phyloP scores from a whole-genome alignment of 1,140 invertebrate species.

The Drosophila bipectinata region DNA sequence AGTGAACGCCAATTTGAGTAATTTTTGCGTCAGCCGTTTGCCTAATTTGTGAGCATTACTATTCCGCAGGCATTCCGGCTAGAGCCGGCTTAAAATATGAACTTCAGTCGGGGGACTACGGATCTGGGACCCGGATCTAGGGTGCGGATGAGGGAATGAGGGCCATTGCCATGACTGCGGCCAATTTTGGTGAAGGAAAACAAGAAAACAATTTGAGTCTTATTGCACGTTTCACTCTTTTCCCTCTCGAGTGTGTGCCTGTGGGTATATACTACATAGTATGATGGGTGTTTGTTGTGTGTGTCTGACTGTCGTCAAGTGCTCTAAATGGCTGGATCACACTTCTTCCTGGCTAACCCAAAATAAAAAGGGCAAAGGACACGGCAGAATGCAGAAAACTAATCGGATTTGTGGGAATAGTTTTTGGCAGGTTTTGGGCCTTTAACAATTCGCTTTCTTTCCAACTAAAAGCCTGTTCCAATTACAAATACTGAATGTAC shows the following conservation, averaged over 20 bases:
- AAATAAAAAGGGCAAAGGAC: conserved; percentile 24
- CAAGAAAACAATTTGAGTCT: conserved; percentile 51
- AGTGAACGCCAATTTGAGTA: conserved; percentile 41
- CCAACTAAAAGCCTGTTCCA: not conserved
- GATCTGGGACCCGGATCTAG: not conserved
- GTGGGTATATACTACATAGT: not conserved
- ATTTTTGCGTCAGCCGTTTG: conserved; percentile 35
- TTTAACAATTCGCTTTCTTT: not conserved
- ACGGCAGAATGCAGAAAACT: conserved; percentile 39
- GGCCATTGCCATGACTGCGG: conserved; percentile 23
- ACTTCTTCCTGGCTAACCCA: conserved; percentile 23
- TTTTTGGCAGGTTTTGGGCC: conserved; percentile 2
- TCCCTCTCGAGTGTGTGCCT: conserved; percentile 8
- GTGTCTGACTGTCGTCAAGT: conserved; percentile 39
- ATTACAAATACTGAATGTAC: conserved; percentile 36
- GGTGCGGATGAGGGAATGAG: not conserved
- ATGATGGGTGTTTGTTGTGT: conserved; percentile 4
- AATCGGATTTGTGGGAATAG: conserved; percentile 46
- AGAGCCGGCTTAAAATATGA: conserved; percentile 45
- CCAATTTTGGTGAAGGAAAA: conserved; percentile 33
- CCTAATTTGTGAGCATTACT: conserved; percentile 48
- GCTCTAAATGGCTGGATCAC: conserved; percentile 47
- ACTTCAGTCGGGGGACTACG: conserved; percentile 19
- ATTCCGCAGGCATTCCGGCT: conserved; percentile 27
- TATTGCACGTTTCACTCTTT: conserved; percentile 48